Conservation (phyloP, 1,140 invertebrate genomes). For the Zaprionus vittiger region DNA sequence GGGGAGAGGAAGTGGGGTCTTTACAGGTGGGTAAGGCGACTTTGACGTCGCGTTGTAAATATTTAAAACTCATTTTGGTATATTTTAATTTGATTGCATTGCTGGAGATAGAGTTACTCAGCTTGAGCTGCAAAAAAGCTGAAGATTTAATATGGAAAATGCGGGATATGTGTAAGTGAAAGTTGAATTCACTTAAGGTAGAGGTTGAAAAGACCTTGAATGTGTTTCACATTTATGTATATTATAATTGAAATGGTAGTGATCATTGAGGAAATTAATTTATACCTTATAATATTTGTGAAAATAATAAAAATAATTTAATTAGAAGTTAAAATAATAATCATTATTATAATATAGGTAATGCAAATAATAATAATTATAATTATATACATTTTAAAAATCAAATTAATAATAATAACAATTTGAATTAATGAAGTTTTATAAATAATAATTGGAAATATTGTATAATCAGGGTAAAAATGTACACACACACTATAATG, state of each 20-base stretch:
- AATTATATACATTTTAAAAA: neutral
- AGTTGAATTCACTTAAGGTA: neutral
- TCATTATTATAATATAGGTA: too few relatives aligned
- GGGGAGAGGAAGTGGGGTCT: neutral
- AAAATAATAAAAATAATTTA: too few relatives aligned
- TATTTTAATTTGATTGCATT: conserved; percentile 48
- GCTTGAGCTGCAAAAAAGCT: neutral
- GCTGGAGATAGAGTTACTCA: conserved; percentile 4
- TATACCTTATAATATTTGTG: too few relatives aligned
- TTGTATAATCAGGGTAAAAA: too few relatives aligned
- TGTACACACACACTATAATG: too few relatives aligned
- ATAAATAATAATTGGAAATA: too few relatives aligned
- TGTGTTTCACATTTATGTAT: too few relatives aligned
- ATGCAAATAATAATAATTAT: neutral
- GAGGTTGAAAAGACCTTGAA: neutral
- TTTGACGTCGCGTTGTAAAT: conserved; percentile 52
- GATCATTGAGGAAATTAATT: too few relatives aligned
- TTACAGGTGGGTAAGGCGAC: conserved; percentile 11
- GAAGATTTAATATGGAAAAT: neutral
- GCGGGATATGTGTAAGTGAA: neutral
- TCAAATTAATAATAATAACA: too few relatives aligned
- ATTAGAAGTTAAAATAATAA: too few relatives aligned
- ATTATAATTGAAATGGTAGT: too few relatives aligned
- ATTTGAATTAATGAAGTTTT: too few relatives aligned
- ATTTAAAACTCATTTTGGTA: conserved; percentile 64